Evolutionary conservation across 2,113 vertebrate genomes (phyloP), one percentile per base, ranked within the genome.

Genomic region (Vulpes lagopus): DNA sequence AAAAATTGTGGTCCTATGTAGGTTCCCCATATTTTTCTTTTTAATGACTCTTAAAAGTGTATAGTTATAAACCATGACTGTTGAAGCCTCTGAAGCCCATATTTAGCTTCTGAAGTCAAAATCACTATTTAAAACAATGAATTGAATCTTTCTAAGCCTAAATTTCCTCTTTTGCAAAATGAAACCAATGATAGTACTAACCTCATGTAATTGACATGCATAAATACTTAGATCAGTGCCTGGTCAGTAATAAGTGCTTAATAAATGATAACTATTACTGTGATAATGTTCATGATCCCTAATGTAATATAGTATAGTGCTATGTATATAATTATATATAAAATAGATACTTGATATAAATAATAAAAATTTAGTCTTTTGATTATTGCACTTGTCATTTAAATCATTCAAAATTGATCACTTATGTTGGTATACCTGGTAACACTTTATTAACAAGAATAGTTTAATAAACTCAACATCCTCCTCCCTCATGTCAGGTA

Each of bases 401-500:
- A 57, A 88, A 22, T 76, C 38, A 78, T 84, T 97, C 76, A 92
- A 92, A 92, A 57, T 57, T 82, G 43, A 19, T 87, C 81, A 89
- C 30, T 74, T 51, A 2, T 38, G 15, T 67, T 73, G 67, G 14
- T 55, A 1, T 73, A 79, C 9, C 32, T 9, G 20, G 14, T 67
- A 92, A 80, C 2, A 69, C 11, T 93, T 92, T 91, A 51, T 81
- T 64, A 32, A 16, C 49, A 88, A 93, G 51, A 94, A 35, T n/a
- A 64, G 9, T 64, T 86, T 57, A 60, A 53, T 78, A 35, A 94
- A 38, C 17, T 94, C 57, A 23, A n/a, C 8, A 59, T 32, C n/a
- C 51, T 60, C 32, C 35, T 49, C 51, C 23, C 35, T 84, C 2
- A 2, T 49, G 57, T 76, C 14, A 49, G 49, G 15, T 62, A 88